Percentiles rank a stretch among this genome's conserved stretches.
Conservation (phyloP, 2,888 invertebrate genomes). For the Pachliopta kotzebuea region DNA sequence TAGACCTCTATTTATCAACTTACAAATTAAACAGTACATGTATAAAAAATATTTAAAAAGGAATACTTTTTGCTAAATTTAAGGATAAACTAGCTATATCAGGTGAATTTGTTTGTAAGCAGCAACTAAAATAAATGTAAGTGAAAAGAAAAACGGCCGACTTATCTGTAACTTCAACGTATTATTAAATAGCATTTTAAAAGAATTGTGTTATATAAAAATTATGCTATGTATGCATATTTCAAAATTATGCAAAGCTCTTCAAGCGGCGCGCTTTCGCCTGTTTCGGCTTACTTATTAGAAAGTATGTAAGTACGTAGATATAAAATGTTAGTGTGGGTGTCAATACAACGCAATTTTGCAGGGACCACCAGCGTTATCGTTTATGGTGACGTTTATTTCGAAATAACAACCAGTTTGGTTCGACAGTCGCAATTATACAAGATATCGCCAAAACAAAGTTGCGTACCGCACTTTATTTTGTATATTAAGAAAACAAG, state of each 20-base stretch:
- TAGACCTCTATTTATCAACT: background rate
- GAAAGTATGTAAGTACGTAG: slow-evolving; percentile 51
- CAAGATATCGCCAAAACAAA: slow-evolving; percentile 67
- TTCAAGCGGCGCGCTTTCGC: background rate
- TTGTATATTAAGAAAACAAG: background rate
- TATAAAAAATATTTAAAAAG: no score
- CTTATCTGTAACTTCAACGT: no score
- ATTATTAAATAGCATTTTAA: no score
- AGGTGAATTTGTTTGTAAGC: no score
- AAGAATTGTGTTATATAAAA: background rate
- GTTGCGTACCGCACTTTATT: slow-evolving; percentile 40
- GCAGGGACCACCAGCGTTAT: slow-evolving; percentile 49
- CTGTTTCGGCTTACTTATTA: slow-evolving; percentile 49
- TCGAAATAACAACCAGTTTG: slow-evolving; percentile 78
- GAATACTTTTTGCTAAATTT: no score
- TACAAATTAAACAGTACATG: no score
- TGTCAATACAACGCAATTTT: slow-evolving; percentile 41
- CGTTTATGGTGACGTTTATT: slow-evolving; percentile 76
- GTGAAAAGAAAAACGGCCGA: no score
- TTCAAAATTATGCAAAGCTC: background rate
- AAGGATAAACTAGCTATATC: no score
- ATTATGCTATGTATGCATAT: background rate
- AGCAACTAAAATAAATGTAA: no score
- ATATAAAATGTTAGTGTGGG: slow-evolving; percentile 37
- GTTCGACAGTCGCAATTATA: slow-evolving; percentile 69